phyloP scores from a whole-genome alignment of 2,888 invertebrate species.

The Boloria euphrosyne region DNA sequence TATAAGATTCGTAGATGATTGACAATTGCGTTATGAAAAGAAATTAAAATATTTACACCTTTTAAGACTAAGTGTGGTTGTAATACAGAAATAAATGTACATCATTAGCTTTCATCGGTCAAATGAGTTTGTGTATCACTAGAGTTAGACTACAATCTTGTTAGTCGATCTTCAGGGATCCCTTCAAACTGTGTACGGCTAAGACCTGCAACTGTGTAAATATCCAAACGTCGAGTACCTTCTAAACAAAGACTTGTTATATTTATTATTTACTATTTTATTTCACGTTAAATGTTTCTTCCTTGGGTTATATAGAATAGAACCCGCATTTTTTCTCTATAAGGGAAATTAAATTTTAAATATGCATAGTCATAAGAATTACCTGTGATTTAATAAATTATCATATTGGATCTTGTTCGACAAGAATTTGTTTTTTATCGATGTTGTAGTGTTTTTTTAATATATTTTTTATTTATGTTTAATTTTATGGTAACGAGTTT shows the following conservation, averaged over 20 bases:
- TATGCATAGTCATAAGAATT: conserved; percentile 68
- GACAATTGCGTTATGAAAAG: too few relatives aligned
- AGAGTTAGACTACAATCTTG: too few relatives aligned
- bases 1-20: too few relatives aligned
- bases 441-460: conserved; percentile 30
- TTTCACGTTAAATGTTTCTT: conserved; percentile 26
- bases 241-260: conserved; percentile 17
- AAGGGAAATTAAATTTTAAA: conserved; percentile 48
- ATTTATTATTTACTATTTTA: conserved; percentile 14
- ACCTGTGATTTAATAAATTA: conserved; percentile 76
- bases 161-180: conserved; percentile 7
- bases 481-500: background rate
- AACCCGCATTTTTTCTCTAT: conserved; percentile 41
- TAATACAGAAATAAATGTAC: conserved; percentile 8
- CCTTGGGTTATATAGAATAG: conserved; percentile 37
- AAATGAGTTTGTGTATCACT: background rate
- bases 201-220: too few relatives aligned
- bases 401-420: conserved; percentile 71
- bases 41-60: conserved; percentile 13
- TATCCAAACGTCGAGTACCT: conserved; percentile 17
- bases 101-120: background rate
- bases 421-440: conserved; percentile 57
- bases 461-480: conserved; percentile 17
- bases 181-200: background rate
- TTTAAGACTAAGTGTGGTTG: conserved; percentile 12